Conservation (phyloP, 92 coral and sea anemone genomes). For the Epizoanthus stellaris region DNA sequence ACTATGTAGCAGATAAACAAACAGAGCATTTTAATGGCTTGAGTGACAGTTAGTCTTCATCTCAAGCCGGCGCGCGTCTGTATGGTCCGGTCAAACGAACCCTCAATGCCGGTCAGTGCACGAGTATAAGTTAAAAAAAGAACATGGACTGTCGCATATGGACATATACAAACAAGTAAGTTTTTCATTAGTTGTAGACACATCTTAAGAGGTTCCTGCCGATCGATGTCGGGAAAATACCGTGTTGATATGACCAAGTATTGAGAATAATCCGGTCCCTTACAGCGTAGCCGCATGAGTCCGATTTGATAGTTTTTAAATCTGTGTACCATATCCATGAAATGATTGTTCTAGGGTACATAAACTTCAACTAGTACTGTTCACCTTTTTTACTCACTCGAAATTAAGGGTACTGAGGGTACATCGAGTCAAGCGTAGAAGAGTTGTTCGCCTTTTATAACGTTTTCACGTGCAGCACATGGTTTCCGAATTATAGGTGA, state of each 20-base stretch:
- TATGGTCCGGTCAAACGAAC: background rate
- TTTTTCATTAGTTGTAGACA: slow-evolving; percentile 9
- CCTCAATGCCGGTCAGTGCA: background rate
- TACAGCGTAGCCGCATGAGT: slow-evolving; percentile 9
- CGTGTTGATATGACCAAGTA: slow-evolving; percentile 14
- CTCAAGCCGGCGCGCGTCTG: slow-evolving; percentile 16
- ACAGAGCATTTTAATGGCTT: slow-evolving; percentile 38
- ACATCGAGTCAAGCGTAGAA: background rate
- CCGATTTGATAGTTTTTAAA: slow-evolving; percentile 2
- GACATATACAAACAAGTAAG: background rate
- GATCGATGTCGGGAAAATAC: slow-evolving; percentile 6
- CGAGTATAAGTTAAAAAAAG: background rate
- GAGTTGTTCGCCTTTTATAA: slow-evolving; percentile 4
- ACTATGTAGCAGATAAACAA: slow-evolving; percentile 41
- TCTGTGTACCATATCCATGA: slow-evolving; percentile 3
- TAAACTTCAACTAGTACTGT: background rate
- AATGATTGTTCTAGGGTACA: background rate
- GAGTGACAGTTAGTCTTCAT: slow-evolving; percentile 32
- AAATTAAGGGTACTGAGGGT: background rate
- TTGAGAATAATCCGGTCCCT: slow-evolving; percentile 14
- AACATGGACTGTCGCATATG: background rate
- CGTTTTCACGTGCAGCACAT: slow-evolving; percentile 27
- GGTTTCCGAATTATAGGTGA: slow-evolving; percentile 42
- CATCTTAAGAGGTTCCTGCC: background rate
- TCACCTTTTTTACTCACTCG: background rate